These are phyloP conservation scores for Dipodomys ordii DNA, from an alignment of 2,113 vertebrate genomes.

Conservation along the genomic window DNA sequence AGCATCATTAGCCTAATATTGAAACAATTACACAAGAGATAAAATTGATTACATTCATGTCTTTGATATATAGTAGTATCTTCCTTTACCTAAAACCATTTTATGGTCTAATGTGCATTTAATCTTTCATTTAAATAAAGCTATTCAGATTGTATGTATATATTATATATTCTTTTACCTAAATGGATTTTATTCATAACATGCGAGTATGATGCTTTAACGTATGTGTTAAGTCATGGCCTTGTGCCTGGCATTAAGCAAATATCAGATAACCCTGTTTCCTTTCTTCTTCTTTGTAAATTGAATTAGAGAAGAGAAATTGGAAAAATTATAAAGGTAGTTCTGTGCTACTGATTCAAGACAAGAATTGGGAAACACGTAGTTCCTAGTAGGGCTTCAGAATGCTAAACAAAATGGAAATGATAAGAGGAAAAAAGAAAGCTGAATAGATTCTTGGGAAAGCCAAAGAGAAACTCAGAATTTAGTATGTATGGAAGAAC, in stretches of 20 bases:
- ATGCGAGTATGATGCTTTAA: background rate
- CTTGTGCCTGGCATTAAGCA: background rate
- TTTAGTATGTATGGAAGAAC: background rate
- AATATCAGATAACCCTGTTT: background rate
- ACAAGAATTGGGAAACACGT: background rate
- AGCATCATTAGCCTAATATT: background rate
- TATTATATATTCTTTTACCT: background rate
- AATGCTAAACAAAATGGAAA: background rate
- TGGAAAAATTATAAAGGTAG: background rate
- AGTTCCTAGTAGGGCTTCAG: background rate
- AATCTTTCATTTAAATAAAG: background rate
- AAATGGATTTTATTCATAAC: background rate
- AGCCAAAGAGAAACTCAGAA: background rate
- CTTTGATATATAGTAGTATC: background rate
- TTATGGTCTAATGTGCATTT: slow-evolving; percentile 11
- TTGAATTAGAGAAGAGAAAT: background rate
- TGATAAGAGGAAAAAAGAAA: background rate
- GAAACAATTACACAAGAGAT: background rate
- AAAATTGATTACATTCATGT: background rate
- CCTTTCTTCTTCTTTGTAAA: slow-evolving; percentile 12
- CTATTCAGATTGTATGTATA: background rate
- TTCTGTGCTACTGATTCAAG: background rate
- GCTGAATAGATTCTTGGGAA: background rate
- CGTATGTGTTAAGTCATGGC: background rate
- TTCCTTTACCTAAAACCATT: slow-evolving; percentile 20